Base-by-base conservation (phyloP, 1,140 invertebrate genomes). In the Triops cancriformis region DNA sequence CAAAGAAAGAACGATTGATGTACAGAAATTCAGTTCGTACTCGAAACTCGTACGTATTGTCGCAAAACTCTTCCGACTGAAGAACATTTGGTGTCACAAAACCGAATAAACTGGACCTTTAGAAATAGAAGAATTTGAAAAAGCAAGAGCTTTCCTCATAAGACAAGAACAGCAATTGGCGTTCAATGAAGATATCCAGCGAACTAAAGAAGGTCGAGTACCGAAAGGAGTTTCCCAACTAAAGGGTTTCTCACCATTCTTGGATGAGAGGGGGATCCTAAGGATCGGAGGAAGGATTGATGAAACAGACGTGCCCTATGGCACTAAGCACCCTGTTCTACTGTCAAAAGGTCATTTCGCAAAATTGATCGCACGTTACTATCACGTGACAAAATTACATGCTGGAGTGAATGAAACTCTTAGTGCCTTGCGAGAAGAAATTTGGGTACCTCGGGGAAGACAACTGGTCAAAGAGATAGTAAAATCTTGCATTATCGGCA, bases 271-370 rank as follows among this genome's bases (percentile, higher is more conserved):
- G 10, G 82, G 82, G 7, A 72, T 85, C 23, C 51, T 87, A 64
- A 80, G 85, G 26, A 85, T 86, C 1, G 85, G 85, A 6, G 84
- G 85, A 26, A 77, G 85, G 77, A 51, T 86, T 2, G 74, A 77
- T n/a, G 77, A 85, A 45, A 77, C 84, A 1, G 74, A 76, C n/a
- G 26, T 80, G 26, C 9, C 81, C 45, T 73, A 78, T 73, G 77
- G 81, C 73, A 78, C 77, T 31, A 82, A 81, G 76, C 80, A 83
- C 81, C 83, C 82, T 11, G 81, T 83, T 26, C 26, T 84, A 5
- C 64, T 86, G 26, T 81, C 82, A 6, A 45, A 45, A 45, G 18
- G 18, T 45, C 43, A 45, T 45, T 45, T 45, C 43, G 11, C 43
- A 18, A 18, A 45, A 45, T 45, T 45, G 43, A 45, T 7, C 43